Evolutionary conservation across 2,888 invertebrate genomes (phyloP).

Genomic region (Thereva nobilitata): DNA sequence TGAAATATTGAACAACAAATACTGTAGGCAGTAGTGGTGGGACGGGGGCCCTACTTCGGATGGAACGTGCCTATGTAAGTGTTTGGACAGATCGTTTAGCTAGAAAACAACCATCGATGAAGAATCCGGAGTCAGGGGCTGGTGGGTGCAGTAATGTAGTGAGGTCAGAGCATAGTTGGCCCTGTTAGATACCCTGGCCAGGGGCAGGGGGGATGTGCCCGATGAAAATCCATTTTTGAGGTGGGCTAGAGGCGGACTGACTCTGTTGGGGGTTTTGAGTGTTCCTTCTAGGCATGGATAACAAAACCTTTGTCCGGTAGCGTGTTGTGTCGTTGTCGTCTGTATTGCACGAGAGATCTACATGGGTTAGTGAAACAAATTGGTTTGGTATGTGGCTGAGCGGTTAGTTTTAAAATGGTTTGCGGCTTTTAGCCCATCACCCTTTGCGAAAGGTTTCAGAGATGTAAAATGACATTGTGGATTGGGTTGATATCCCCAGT

Average conservation of each 20-base stretch:
- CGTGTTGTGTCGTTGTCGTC: too few species aligned
- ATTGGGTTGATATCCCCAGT: background rate
- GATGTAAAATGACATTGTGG: background rate
- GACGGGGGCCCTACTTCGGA: slow-evolving; percentile 13
- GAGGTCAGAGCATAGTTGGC: background rate
- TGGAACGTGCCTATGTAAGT: slow-evolving; percentile 25
- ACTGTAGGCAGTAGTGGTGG: background rate
- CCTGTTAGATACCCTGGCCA: slow-evolving; percentile 1
- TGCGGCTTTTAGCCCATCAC: slow-evolving; percentile 21
- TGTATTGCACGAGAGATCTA: too few species aligned
- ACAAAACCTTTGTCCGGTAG: too few species aligned
- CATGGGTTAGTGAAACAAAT: slow-evolving; percentile 3
- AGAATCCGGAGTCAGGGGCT: background rate
- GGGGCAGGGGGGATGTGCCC: background rate
- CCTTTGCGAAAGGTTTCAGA: too few species aligned
- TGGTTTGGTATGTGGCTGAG: slow-evolving; percentile 34
- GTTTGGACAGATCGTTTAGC: slow-evolving; percentile 35
- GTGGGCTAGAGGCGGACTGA: background rate
- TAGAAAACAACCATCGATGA: slow-evolving; percentile 2
- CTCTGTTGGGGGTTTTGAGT: background rate
- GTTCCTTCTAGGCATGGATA: too few species aligned
- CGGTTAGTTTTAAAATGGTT: slow-evolving; percentile 39
- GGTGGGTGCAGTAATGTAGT: background rate
- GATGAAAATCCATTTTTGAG: slow-evolving; percentile 12
- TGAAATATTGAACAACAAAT: slow-evolving; percentile 38